Evolutionary conservation across 23 tunicate species (phyloP).

Genomic region (Ciona savignyi): DNA sequence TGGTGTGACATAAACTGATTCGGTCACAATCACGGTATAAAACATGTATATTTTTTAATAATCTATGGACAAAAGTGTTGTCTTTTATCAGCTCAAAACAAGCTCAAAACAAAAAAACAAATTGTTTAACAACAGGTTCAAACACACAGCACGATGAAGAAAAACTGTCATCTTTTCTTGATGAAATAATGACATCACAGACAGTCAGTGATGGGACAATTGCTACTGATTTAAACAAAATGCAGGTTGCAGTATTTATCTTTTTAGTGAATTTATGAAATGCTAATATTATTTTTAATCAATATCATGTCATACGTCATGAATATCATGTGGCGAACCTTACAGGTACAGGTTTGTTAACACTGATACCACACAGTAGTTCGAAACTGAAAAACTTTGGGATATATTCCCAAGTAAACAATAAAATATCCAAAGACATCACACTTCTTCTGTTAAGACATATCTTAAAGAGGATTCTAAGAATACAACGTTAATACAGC

Average conservation of each 20-base stretch:
- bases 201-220: slow-evolving; percentile 81
- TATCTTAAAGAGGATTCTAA: too few relatives aligned
- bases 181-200: slow-evolving; percentile 36
- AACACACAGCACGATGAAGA: slow-evolving; percentile 74
- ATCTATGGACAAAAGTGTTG: neutral
- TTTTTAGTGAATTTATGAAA: neutral
- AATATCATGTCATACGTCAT: neutral
- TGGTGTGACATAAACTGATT: neutral
- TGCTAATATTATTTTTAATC: neutral
- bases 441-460: too few relatives aligned
- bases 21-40: too few relatives aligned
- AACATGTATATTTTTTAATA: neutral
- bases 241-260: too few relatives aligned
- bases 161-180: slow-evolving; percentile 50
- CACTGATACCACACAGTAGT: too few relatives aligned
- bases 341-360: too few relatives aligned
- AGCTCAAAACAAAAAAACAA: neutral
- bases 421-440: too few relatives aligned
- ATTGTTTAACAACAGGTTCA: slow-evolving; percentile 32
- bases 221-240: slow-evolving; percentile 71
- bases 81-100: neutral
- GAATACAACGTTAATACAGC: too few relatives aligned
- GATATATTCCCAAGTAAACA: too few relatives aligned
- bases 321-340: too few relatives aligned
- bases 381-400: too few relatives aligned